Evolutionary conservation across 37 sponge, comb jelly and placozoan species (phyloP), one percentile per base, ranked within the genome.

Genomic region (Tethya wilhelma): DNA sequence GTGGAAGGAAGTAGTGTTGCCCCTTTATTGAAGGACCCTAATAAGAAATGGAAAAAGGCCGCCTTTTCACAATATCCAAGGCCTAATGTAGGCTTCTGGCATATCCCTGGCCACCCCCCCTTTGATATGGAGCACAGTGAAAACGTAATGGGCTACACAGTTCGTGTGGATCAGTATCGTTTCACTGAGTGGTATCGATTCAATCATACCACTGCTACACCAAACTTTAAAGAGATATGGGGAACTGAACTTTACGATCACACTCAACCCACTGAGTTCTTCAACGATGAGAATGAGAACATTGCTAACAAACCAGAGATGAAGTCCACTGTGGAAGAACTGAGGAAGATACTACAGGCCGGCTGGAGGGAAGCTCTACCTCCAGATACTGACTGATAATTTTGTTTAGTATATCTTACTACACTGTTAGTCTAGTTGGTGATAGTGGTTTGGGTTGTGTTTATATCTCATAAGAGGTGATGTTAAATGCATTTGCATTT

Each of bases 221-320:
- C 77, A 3, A 58, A 76, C 68, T 84, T 75, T 39, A 56, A 25
- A 11, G 26, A 45, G 9, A 29, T 69, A 1, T 74, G 71, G 77
- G 86, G 73, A 3, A 68, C 73, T n/a, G 86, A 86, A 43, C 73
- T 86, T 30, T 86, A 86, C 29, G 41, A 86, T 45, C 86, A 86
- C 44, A 64, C 83, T 29, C 36, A 38, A 25, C 65, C 83, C 19
- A 30, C 17, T 20, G 37, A n/a, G 19, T 64, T 63, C 73, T 82
- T 69, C 71, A 80, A 83, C 38, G 75, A 83, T 60, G 84, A 83
- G 67, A 83, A 83, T 31, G 23, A 31, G 7, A 83, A 83, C 37
- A 20, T 81, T 73, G 43, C n/a, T n/a, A n/a, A n/a, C n/a, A n/a
- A n/a, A n/a, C 45, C 55, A 23, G 39, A 38, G 19, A 83, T 73